Base-by-base conservation (phyloP, 2,797 vertebrate genomes). In the Eidolon dupreanum region DNA sequence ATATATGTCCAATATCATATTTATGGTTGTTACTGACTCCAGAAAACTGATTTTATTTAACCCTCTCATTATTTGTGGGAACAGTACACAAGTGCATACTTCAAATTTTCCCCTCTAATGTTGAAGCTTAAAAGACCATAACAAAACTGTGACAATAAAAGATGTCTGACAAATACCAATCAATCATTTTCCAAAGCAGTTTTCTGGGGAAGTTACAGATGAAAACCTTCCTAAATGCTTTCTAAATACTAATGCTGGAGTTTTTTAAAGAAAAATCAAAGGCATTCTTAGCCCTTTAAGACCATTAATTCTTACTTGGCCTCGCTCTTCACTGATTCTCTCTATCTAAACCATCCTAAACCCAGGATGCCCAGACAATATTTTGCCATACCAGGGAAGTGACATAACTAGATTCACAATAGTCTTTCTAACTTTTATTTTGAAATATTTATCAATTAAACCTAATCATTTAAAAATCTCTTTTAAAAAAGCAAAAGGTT, bases 1-100 rank as follows among this genome's bases (percentile, higher is more conserved):
- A 88, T 57, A 66, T 88, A 73, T 89, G 74, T 84, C 89, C 43
- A 78, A 73, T 77, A 94, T 74, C 53, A 88, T 95, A 94, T 96
- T 96, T 96, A 95, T 71, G 75, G 78, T 51, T 85, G 26, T 73
- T 53, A 86, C 74, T 77, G 59, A 93, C 49, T 95, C 57, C 38
- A 95, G 86, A 97, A 97, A 97, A 92, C 53, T 87, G 59, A 92
- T 43, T 94, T 71, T 38, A 90, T 90, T 95, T 97, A 94, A 97
- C 93, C 74, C n/a, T 95, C 74, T 93, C 41, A 90, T 95, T 95
- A 88, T 74, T 71, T 93, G 92, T 92, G 87, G 84, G 94, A 97
- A 79, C 88, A 95, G 85, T 78, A 93, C 12, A 85, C 12, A 92
- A 94, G 22, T 84, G 51, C 89, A 94, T 90, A 87, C 43, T 96